phyloP scores from a whole-genome alignment of 2,888 invertebrate genomes.

The Acrobasis suavella region DNA sequence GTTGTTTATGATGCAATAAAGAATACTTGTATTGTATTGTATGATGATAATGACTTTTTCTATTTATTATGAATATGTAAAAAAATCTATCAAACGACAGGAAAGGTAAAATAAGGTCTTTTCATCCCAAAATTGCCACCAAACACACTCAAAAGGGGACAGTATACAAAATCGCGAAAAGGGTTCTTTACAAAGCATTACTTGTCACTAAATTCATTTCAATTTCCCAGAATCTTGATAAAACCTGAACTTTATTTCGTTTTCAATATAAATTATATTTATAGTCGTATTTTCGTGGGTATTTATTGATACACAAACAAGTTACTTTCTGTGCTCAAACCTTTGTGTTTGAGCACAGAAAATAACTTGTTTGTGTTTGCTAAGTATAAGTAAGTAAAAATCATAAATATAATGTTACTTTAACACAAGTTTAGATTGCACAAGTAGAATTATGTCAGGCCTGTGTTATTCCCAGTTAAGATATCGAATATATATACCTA shows the following conservation, averaged over 20 bases:
- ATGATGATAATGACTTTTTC: too few relatives aligned
- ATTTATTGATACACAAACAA: too few relatives aligned
- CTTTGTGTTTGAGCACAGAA: not conserved
- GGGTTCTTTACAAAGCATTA: conserved; percentile 16
- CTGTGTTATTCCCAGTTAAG: too few relatives aligned
- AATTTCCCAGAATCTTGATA: conserved; percentile 12
- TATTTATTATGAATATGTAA: not conserved
- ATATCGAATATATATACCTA: too few relatives aligned
- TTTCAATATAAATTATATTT: not conserved
- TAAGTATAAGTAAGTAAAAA: too few relatives aligned
- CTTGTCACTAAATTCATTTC: conserved; percentile 21
- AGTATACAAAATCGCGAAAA: conserved; percentile 2
- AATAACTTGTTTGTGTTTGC: too few relatives aligned
- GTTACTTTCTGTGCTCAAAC: too few relatives aligned
- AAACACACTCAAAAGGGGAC: conserved; percentile 15
- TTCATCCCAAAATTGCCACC: conserved; percentile 15
- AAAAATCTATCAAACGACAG: not conserved
- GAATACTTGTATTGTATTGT: too few relatives aligned
- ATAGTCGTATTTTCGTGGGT: not conserved
- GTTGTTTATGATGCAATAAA: too few relatives aligned
- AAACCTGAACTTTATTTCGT: not conserved
- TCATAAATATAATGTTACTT: too few relatives aligned
- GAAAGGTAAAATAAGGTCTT: conserved; percentile 12
- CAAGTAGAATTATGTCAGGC: too few relatives aligned
- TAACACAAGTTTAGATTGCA: too few relatives aligned